Conservation (phyloP, 2,888 invertebrate genomes). For the Dryobota labecula region DNA sequence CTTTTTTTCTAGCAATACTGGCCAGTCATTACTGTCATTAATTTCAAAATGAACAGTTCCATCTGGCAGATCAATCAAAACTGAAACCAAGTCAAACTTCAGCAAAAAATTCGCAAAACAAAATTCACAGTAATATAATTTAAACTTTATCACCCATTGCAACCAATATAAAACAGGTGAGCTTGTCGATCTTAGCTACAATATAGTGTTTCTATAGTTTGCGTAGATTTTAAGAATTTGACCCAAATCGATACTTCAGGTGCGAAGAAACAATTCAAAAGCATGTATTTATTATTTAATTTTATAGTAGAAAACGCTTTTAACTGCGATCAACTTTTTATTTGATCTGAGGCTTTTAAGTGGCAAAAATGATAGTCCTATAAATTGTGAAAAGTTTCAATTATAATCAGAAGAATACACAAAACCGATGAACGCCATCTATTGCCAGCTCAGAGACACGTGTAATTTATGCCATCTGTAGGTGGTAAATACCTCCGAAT, state of each 20-base stretch:
- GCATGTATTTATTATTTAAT: conserved; percentile 7
- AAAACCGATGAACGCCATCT: not conserved
- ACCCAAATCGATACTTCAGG: conserved; percentile 68
- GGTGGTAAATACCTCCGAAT: not conserved
- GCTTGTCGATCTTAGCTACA: conserved; percentile 33
- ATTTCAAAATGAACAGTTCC: conserved; percentile 70
- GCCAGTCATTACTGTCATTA: conserved; percentile 53
- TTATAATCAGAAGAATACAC: not conserved
- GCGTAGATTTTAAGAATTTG: conserved; percentile 65
- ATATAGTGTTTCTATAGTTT: conserved; percentile 40
- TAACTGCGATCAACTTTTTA: too few relatives aligned
- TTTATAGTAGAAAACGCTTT: too few relatives aligned
- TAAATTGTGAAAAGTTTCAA: not conserved
- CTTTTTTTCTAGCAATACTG: conserved; percentile 3
- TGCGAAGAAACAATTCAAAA: conserved; percentile 1
- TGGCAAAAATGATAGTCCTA: not conserved
- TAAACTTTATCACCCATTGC: conserved; percentile 38
- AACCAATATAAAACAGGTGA: conserved; percentile 59
- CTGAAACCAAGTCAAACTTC: conserved; percentile 61
- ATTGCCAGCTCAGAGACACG: not conserved
- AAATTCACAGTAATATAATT: conserved; percentile 70
- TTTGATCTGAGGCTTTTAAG: too few relatives aligned
- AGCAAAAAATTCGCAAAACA: conserved; percentile 56
- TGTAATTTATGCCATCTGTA: not conserved
- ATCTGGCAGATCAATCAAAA: conserved; percentile 70